phyloP scores from a whole-genome alignment of 1,140 invertebrate species.

The Trachymyrmex cornetzi region DNA sequence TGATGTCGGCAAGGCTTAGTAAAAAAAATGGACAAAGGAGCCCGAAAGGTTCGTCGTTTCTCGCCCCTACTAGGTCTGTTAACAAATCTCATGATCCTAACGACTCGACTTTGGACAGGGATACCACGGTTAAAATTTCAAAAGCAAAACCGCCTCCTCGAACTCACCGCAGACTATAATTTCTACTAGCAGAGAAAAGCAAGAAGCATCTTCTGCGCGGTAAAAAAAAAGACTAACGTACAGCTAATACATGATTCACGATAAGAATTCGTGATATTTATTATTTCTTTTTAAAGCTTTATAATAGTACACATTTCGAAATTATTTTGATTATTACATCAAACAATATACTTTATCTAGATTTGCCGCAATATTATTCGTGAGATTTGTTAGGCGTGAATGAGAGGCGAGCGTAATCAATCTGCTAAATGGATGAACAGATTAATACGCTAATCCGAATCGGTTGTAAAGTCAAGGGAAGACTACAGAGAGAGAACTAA shows the following conservation, averaged over 20 bases:
- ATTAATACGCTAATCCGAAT: slow-evolving; percentile 64
- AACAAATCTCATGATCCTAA: slow-evolving; percentile 75
- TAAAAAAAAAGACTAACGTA: background rate
- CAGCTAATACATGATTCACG: background rate
- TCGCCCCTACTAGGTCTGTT: slow-evolving; percentile 59
- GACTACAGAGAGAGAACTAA: slow-evolving; percentile 72
- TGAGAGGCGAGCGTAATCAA: slow-evolving; percentile 22
- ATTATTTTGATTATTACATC: background rate
- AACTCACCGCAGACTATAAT: background rate
- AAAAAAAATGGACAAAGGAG: slow-evolving; percentile 52
- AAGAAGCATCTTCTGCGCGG: background rate
- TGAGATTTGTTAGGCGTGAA: background rate
- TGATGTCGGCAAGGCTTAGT: slow-evolving; percentile 1
- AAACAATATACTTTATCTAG: background rate
- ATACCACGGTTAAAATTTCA: slow-evolving; percentile 70
- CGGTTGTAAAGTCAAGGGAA: slow-evolving; percentile 39
- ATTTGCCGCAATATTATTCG: background rate
- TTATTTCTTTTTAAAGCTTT: background rate
- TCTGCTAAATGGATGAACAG: slow-evolving; percentile 58
- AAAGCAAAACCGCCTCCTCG: slow-evolving; percentile 68
- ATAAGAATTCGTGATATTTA: background rate
- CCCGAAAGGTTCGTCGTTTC: slow-evolving; percentile 29
- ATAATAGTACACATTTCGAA: background rate
- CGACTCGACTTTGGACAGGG: slow-evolving; percentile 56
- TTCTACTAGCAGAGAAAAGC: background rate